Percentiles rank a stretch among this genome's conserved stretches.
phyloP scores from a whole-genome alignment of 2,888 invertebrate genomes.

The Andrena minutula region DNA sequence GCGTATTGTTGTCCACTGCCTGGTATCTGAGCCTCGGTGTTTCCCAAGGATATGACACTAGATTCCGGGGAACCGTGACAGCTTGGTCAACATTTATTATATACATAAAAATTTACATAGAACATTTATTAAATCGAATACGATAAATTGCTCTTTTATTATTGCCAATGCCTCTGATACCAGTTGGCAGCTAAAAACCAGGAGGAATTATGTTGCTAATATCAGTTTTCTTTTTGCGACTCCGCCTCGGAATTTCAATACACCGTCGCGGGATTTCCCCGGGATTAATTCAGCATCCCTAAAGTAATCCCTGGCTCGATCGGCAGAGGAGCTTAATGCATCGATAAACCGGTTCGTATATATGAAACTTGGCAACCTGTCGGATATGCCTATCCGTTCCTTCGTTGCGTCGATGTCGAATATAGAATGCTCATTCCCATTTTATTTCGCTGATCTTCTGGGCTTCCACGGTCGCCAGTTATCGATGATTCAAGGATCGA shows the following conservation, averaged over 20 bases:
- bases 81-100: background rate
- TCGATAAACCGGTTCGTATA: slow-evolving; percentile 40
- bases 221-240: background rate
- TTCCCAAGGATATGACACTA: background rate
- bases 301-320: background rate
- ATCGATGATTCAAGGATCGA: background rate
- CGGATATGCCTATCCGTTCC: background rate
- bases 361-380: slow-evolving; percentile 9
- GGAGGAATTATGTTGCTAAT: background rate
- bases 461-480: background rate
- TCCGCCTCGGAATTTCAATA: background rate
- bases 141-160: too few species aligned
- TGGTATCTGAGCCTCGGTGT: background rate
- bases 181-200: background rate
- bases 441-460: background rate
- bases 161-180: too few species aligned
- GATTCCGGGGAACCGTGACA: background rate
- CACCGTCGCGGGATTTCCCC: background rate
- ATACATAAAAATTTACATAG: too few species aligned
- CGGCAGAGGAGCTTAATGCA: background rate
- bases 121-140: too few species aligned
- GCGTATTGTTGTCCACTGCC: background rate
- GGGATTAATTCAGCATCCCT: background rate
- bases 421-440: background rate
- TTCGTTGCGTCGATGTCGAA: background rate